A percentile compares a stretch with the other conserved stretches of the same genome.
Conservation (phyloP, 2,113 vertebrate species). For the Scomber colias region DNA sequence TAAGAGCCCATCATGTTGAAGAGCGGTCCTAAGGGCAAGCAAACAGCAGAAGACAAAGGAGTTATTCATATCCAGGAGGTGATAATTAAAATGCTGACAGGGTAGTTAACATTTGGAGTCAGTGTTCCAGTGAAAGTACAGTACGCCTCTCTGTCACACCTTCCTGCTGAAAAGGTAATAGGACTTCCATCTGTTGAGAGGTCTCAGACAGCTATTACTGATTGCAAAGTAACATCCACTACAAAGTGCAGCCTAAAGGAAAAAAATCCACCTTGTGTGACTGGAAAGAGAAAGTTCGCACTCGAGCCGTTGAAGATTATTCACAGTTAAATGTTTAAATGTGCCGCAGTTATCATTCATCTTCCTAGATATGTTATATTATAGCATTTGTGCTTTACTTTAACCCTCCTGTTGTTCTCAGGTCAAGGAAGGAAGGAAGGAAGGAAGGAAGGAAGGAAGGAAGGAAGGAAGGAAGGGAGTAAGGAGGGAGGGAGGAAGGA, state of each 20-base stretch:
- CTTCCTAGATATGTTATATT: no score
- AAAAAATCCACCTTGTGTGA: not conserved
- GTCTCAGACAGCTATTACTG: constrained; percentile 26
- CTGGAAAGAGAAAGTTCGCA: no score
- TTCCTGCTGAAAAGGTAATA: constrained; percentile 35
- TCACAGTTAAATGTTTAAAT: no score
- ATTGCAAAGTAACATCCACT: not conserved
- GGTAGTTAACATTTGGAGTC: constrained; percentile 60
- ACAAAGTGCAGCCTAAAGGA: not conserved
- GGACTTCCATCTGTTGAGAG: constrained; percentile 29
- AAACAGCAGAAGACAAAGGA: constrained; percentile 35
- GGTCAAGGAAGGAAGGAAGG: no score
- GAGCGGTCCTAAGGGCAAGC: not conserved
- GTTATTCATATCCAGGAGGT: constrained; percentile 47
- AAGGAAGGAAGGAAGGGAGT: no score
- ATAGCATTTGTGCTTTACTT: no score
- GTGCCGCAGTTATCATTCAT: no score
- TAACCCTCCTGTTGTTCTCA: no score
- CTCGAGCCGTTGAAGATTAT: no score
- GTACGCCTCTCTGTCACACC: constrained; percentile 30
- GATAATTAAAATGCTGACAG: constrained; percentile 68
- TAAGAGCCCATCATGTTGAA: constrained; percentile 1
- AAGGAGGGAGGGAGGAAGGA: no score
- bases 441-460: no score
- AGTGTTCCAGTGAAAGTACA: constrained; percentile 54